Percentiles rank a stretch among this genome's conserved stretches.
Evolutionary conservation across 2,113 vertebrate genomes (phyloP).

Genomic region (Antechinus stuartii): DNA sequence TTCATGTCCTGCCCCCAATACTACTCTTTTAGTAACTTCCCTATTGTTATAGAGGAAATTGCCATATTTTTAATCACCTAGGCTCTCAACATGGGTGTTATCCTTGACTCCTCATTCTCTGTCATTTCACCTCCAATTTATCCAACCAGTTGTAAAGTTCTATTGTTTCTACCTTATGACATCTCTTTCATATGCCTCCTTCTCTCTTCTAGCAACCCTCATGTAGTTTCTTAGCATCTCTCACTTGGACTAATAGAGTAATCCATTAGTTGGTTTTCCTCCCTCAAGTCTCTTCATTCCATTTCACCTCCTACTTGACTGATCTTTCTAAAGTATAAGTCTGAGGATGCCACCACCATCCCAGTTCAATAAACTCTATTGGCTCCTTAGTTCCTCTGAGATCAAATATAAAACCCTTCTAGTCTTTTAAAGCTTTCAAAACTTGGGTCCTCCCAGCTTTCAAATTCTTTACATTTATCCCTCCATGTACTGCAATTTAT

Average conservation of each 20-base stretch:
- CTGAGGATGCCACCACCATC: background rate
- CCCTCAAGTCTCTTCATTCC: background rate
- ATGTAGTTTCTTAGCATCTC: background rate
- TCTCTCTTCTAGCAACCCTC: background rate
- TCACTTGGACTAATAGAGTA: background rate
- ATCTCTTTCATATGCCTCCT: background rate
- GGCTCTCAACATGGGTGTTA: background rate
- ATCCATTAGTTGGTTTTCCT: background rate
- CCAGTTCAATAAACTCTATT: background rate
- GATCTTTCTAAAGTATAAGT: background rate
- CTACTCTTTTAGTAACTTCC: background rate
- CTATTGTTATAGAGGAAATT: background rate
- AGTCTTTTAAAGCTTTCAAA: background rate
- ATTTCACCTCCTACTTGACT: background rate
- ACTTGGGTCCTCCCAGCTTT: background rate
- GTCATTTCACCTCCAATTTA: background rate
- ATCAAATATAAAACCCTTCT: background rate
- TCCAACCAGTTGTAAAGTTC: background rate
- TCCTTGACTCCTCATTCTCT: background rate
- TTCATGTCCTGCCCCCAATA: background rate
- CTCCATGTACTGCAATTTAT: background rate
- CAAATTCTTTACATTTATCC: background rate
- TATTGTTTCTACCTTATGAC: background rate
- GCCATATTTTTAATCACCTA: background rate
- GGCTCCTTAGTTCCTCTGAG: background rate